Conservation (phyloP, 2,888 invertebrate species). For the Philonicus albiceps region DNA sequence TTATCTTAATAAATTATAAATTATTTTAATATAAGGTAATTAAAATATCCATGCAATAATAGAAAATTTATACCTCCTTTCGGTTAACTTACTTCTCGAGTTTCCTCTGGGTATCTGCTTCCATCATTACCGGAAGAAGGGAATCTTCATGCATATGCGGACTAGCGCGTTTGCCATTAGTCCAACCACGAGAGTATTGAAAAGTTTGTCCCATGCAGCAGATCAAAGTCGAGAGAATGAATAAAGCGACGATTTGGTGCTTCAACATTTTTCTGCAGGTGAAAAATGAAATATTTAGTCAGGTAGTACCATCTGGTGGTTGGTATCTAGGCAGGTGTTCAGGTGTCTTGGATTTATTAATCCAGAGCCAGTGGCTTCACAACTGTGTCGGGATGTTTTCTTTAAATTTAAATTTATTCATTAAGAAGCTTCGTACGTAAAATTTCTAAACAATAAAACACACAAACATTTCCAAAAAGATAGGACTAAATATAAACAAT, state of each 20-base stretch:
- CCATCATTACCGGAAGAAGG: constrained; percentile 54
- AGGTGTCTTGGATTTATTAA: not conserved
- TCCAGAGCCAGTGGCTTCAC: not conserved
- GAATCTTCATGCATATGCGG: constrained; percentile 52
- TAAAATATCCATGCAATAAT: not conserved
- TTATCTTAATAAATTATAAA: not conserved
- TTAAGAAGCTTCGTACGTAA: too few relatives aligned
- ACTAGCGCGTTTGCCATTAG: constrained; percentile 71
- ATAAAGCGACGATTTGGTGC: not conserved
- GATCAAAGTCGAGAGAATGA: constrained; percentile 46
- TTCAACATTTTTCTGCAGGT: constrained; percentile 18
- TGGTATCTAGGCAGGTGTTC: not conserved
- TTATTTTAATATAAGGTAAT: not conserved
- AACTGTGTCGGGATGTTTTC: not conserved
- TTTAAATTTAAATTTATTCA: too few relatives aligned
- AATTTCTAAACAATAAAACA: too few relatives aligned
- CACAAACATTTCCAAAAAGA: too few relatives aligned
- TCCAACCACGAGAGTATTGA: constrained; percentile 82
- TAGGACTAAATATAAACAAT: too few relatives aligned
- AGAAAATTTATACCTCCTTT: not conserved
- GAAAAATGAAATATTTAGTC: not conserved
- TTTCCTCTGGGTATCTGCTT: constrained; percentile 56
- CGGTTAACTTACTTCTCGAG: constrained; percentile 55
- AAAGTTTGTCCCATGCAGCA: constrained; percentile 71
- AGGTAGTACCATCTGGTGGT: not conserved